Evolutionary conservation across 1,140 invertebrate genomes (phyloP).

Genomic region (Pogonomyrmex barbatus): DNA sequence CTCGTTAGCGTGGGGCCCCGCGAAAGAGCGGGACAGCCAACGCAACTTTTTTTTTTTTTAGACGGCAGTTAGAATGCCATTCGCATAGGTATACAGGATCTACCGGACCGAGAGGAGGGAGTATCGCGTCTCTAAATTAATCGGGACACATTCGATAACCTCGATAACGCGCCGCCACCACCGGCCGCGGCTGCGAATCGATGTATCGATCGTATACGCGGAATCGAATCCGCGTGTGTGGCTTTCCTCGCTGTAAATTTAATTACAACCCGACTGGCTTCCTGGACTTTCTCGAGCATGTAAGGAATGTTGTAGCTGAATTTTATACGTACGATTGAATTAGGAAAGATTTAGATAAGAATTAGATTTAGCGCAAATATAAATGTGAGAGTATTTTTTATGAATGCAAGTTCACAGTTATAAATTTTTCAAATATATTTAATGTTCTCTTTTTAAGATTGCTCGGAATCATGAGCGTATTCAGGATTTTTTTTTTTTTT

Average conservation of each 20-base stretch:
- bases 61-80: constrained; percentile 83
- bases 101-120: constrained; percentile 67
- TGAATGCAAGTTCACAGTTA: background rate
- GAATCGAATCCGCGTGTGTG: constrained; percentile 57
- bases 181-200: constrained; percentile 74
- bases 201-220: constrained; percentile 75
- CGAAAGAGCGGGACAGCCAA: constrained; percentile 57
- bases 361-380: background rate
- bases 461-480: no score
- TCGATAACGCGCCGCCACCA: constrained; percentile 82
- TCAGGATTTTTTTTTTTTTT: no score
- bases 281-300: background rate
- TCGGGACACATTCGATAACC: constrained; percentile 83
- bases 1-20: constrained; percentile 83
- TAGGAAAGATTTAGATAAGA: background rate
- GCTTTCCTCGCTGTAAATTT: constrained; percentile 73
- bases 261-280: constrained; percentile 56
- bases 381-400: background rate
- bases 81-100: constrained; percentile 80
- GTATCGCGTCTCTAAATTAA: constrained; percentile 85
- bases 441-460: background rate
- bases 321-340: background rate
- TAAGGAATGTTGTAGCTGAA: background rate
- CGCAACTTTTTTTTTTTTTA: constrained; percentile 30
- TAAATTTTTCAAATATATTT: background rate